These are phyloP conservation scores for Hylomyscus alleni DNA, from an alignment of 2,797 vertebrate species.

Conservation along the genomic window DNA sequence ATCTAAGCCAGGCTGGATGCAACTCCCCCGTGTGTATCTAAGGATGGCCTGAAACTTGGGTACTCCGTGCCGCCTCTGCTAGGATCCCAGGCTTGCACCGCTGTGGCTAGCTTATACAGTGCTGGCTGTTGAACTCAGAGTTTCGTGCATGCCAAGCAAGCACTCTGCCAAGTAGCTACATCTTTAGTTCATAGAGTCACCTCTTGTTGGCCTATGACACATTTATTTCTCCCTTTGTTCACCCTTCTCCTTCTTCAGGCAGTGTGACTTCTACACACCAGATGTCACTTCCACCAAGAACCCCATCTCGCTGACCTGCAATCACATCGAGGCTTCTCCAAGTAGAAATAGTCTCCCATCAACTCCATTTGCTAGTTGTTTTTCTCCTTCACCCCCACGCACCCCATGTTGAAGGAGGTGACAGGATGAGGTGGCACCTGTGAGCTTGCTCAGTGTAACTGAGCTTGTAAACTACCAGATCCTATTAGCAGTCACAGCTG, in stretches of 20 bases:
- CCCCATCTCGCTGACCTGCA: fast-evolving
- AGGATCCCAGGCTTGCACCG: not conserved
- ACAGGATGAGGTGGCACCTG: not conserved
- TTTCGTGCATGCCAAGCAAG: not conserved
- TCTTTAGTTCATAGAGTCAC: too few species aligned
- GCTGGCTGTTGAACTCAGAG: not conserved
- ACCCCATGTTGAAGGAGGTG: not conserved
- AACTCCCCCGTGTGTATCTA: not conserved
- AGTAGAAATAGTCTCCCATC: not conserved
- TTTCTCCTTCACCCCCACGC: not conserved
- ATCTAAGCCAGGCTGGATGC: not conserved
- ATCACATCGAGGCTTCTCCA: not conserved
- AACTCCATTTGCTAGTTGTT: not conserved
- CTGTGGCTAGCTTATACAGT: not conserved
- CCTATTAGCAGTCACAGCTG: not conserved
- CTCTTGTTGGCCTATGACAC: not conserved
- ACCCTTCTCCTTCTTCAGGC: not conserved
- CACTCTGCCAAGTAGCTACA: not conserved
- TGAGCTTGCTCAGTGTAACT: not conserved
- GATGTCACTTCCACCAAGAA: not conserved
- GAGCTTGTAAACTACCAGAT: not conserved
- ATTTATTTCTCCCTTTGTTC: not conserved
- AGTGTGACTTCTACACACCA: not conserved
- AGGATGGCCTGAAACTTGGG: not conserved
- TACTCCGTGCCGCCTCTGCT: not conserved